Conservation (phyloP, 2,888 invertebrate species). For the Morpho deidamia region DNA sequence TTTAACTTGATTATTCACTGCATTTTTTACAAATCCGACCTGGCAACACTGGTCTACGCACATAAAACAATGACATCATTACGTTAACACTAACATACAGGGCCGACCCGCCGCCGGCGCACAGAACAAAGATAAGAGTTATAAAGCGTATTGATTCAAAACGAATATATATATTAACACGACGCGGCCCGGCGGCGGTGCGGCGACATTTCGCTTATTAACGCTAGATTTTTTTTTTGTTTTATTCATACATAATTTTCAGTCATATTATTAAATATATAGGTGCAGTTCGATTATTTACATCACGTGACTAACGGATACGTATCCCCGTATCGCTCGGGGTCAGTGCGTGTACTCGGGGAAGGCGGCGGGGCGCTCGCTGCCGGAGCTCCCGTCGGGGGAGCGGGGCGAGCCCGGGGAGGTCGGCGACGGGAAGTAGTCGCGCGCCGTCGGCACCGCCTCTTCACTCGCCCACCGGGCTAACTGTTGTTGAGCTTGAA, state of each 20-base stretch:
- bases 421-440: conserved; percentile 58
- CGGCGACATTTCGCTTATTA: conserved; percentile 33
- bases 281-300: conserved; percentile 60
- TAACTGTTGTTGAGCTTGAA: conserved; percentile 98
- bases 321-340: conserved; percentile 69
- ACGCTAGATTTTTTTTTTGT: conserved; percentile 33
- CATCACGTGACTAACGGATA: conserved; percentile 45
- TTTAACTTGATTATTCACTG: no score
- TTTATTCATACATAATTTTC: conserved; percentile 55
- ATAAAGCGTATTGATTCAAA: conserved; percentile 72
- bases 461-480: conserved; percentile 97
- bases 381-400: conserved; percentile 55
- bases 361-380: conserved; percentile 56
- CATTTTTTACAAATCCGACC: no score
- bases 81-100: conserved; percentile 51
- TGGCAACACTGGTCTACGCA: no score
- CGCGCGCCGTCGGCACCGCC: conserved; percentile 80
- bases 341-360: conserved; percentile 51
- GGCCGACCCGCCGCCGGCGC: conserved; percentile 47
- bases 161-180: conserved; percentile 54
- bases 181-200: conserved; percentile 39
- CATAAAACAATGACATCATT: conserved; percentile 52
- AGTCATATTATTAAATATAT: conserved; percentile 66
- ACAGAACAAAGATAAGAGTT: conserved; percentile 52
- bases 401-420: conserved; percentile 30